phyloP scores from a whole-genome alignment of 2,888 invertebrate species.

The Cerastis rubricosa region DNA sequence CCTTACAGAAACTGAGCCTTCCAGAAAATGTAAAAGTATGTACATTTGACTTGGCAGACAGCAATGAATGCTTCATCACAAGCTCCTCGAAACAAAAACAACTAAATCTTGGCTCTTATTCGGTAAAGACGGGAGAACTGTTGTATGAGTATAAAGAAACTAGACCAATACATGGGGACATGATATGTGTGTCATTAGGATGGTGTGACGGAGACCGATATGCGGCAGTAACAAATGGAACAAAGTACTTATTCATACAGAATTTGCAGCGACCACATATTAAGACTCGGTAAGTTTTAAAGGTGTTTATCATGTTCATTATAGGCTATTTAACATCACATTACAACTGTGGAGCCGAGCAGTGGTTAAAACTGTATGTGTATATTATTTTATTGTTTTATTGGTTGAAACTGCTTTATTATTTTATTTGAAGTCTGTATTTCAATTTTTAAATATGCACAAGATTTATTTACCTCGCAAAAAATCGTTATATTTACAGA shows the following conservation, averaged over 20 bases:
- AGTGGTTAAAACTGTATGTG: no score
- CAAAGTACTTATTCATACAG: constrained; percentile 80
- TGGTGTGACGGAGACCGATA: constrained; percentile 81
- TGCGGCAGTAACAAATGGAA: constrained; percentile 85
- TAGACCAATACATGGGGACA: constrained; percentile 44
- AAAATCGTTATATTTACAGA: no score
- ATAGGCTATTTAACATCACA: background rate
- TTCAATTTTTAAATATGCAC: background rate
- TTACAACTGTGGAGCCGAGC: no score
- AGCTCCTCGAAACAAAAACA: constrained; percentile 52
- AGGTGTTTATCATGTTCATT: background rate
- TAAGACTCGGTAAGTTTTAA: constrained; percentile 70
- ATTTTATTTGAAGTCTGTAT: no score
- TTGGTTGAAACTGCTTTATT: no score
- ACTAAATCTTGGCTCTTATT: constrained; percentile 75
- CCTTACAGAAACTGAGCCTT: constrained; percentile 78
- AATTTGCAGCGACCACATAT: constrained; percentile 81
- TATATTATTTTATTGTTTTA: no score
- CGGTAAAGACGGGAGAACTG: constrained; percentile 78
- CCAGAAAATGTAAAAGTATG: constrained; percentile 73
- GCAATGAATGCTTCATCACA: constrained; percentile 82
- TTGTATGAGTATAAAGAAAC: constrained; percentile 72
- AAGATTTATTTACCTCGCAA: background rate
- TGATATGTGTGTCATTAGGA: constrained; percentile 83
- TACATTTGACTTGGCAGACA: constrained; percentile 83